Evolutionary conservation across 1,140 invertebrate genomes (phyloP), one percentile per base, ranked within the genome.

Genomic region (Solenopsis invicta): DNA sequence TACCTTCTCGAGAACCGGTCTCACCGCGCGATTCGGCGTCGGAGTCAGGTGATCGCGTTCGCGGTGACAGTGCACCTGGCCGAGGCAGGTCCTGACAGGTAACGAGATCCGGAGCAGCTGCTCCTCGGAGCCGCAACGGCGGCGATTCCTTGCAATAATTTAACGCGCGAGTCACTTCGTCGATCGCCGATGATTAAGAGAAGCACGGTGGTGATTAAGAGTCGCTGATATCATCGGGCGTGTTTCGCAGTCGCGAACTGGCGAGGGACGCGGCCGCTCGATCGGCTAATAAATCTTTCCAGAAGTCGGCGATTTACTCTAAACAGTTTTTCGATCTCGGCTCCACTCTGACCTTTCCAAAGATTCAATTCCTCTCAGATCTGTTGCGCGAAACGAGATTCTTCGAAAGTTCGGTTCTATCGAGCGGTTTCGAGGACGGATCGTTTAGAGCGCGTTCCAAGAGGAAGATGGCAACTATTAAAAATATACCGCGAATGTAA

Each of bases 141-240:
- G 21, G 10, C 16, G 10, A 1, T n/a, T 21, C 10, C 24, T 29
- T 2, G 29, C 29, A 29, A 29, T 2, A 29, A 29, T 29, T 29
- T 29, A 41, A 41, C 41, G 41, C 50, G 50, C 6, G 78, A 72
- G 80, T 82, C 80, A 84, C 69, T 74, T 82, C 52, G 67, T 71
- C 41, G 61, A 16, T 24, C 12, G 41, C 10, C 4, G 41, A 78
- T n/a, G 62, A 80, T 66, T 48, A 34, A 50, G 61, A 41, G 76
- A 81, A 64, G 80, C 69, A 41, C 41, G 41, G 8, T 41, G 41
- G 41, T n/a, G 62, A 80, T 66, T 48, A 34, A 50, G 61, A 81
- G 77, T 12, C 34, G 80, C 69, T 75, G 80, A 84, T 59, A 61
- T 84, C 69, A 84, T 84, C 80, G 54, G 69, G 54, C 24, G 69